Evolutionary conservation across 2,888 invertebrate genomes (phyloP), one percentile per base, ranked within the genome.

Genomic region (Tenthredo livida): DNA sequence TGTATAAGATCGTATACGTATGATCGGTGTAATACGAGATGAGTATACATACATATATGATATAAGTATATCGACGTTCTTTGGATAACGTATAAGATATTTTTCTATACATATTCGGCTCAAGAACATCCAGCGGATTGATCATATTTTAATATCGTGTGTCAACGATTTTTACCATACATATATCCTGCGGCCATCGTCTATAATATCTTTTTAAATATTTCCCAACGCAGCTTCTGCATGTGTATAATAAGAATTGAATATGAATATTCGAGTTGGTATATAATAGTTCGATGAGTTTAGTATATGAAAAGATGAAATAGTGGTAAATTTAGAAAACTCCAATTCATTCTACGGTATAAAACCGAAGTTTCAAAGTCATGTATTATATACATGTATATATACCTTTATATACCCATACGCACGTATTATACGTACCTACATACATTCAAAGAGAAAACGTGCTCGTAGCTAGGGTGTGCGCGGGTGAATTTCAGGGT

Each of bases 401-500:
- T 29, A 29, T 29, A 29, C 2, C 1, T 29, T 2, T 29, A 29
- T 29, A 29, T 29, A 29, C 2, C n/a, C 43, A 12, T 50, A n/a
- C 9, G 29, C 2, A 33, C 4, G 33, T 33, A 33, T 25, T 25
- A 25, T 61, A 21, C 29, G 40, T 72, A 72, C 40, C 40, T 37
- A 37, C 12, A 72, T 37, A 33, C 17, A 33, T 70, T 37, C n/a
- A 21, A 10, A 43, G 17, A 29, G 37, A 29, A 40, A 37, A 43
- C 21, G 40, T 47, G 40, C 25, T 12, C 25, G 43, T 40, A 33
- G 67, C n/a, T n/a, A 29, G 29, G 29, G 67, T 73, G 33, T 73
- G 54, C 29, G 77, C 6, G 54, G 47, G 54, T n/a, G 61, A 61
- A 61, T 47, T 77, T 54, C 50, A 15, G 77, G 54, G 77, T 54